Conservation (phyloP, 1,140 invertebrate genomes). For the Oscheius sp. region DNA sequence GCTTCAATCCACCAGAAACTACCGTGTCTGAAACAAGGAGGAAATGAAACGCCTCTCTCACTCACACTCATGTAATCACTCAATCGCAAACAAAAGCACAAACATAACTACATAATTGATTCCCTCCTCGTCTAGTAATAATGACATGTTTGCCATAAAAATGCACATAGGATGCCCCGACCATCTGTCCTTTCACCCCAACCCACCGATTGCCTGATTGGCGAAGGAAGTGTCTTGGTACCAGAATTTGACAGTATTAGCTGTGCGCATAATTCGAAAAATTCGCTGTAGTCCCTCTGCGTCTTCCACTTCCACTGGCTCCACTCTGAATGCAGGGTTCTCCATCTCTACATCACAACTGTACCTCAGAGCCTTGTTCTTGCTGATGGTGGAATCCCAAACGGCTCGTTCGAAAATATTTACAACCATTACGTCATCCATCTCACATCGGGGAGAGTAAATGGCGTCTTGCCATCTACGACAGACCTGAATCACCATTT, state of each 20-base stretch:
- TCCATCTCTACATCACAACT: not conserved
- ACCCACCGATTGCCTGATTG: no score
- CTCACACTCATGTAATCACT: not conserved
- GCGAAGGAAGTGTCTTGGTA: not conserved
- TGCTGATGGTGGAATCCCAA: not conserved
- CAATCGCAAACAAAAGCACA: not conserved
- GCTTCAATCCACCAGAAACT: not conserved
- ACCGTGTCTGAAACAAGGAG: not conserved
- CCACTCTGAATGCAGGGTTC: not conserved
- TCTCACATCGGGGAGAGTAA: not conserved
- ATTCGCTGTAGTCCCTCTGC: not conserved
- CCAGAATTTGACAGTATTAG: slow-evolving; percentile 1
- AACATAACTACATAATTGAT: not conserved
- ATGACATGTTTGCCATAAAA: no score
- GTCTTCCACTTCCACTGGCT: not conserved
- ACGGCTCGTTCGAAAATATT: slow-evolving; percentile 6
- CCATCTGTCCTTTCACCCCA: no score
- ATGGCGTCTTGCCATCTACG: not conserved
- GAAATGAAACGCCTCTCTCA: not conserved
- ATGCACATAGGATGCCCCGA: no score
- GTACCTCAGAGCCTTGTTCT: not conserved
- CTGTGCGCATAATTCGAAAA: not conserved
- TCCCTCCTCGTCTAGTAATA: no score
- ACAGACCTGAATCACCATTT: not conserved
- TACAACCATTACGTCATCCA: not conserved